phyloP scores from a whole-genome alignment of 1,140 invertebrate species.

The Drosophila aff. region DNA sequence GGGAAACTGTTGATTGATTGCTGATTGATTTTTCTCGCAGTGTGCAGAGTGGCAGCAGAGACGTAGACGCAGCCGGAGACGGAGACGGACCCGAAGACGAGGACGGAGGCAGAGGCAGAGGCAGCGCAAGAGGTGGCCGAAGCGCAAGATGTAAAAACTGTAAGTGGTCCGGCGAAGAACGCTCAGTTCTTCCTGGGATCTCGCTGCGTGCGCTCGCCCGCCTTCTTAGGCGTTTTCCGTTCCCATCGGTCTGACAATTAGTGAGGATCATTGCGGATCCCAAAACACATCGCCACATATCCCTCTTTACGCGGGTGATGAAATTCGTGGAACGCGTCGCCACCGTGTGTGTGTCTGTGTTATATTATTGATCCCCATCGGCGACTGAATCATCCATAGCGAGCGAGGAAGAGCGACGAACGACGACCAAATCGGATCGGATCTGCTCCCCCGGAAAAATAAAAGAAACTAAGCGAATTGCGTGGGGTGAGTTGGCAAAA shows the following conservation, averaged over 20 bases:
- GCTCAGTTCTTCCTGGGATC: constrained; percentile 84
- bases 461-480: constrained; percentile 20
- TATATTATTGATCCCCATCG: constrained; percentile 67
- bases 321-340: constrained; percentile 44
- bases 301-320: constrained; percentile 40
- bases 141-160: constrained; percentile 79
- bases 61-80: constrained; percentile 19
- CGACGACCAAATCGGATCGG: constrained; percentile 2
- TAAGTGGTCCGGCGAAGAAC: constrained; percentile 73
- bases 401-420: constrained; percentile 12
- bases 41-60: constrained; percentile 12
- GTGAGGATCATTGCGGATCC: constrained; percentile 50
- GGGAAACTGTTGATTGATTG: no score
- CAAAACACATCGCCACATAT: constrained; percentile 8
- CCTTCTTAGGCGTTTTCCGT: constrained; percentile 15
- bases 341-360: constrained; percentile 7
- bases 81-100: constrained; percentile 6
- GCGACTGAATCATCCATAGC: constrained; percentile 56
- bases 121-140: constrained; percentile 31
- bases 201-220: constrained; percentile 74
- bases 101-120: constrained; percentile 21
- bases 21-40: not conserved
- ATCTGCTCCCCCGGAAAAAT: constrained; percentile 2
- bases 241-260: constrained; percentile 44
- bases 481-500: constrained; percentile 52